Conservation (phyloP, 2,888 invertebrate species). For the Eupithecia vulgata region DNA sequence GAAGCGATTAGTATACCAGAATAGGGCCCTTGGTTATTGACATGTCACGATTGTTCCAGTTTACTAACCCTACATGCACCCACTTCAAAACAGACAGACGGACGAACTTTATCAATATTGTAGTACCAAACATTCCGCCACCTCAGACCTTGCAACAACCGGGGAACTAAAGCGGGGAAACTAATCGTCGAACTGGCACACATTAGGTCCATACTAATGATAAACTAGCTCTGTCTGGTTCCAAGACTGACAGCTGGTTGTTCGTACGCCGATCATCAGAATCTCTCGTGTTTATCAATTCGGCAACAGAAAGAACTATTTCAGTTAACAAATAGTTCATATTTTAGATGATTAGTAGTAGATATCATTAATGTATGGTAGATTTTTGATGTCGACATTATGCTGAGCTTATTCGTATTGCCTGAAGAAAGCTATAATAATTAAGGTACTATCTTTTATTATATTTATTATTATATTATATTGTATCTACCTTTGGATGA, state of each 20-base stretch:
- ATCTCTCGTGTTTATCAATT: too few relatives aligned
- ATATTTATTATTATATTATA: too few relatives aligned
- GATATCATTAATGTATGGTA: too few relatives aligned
- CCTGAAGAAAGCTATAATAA: too few relatives aligned
- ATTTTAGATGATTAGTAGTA: too few relatives aligned
- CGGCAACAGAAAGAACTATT: too few relatives aligned
- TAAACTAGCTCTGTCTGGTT: not conserved
- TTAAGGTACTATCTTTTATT: too few relatives aligned
- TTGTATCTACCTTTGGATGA: too few relatives aligned
- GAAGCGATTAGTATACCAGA: not conserved
- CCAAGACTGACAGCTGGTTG: not conserved
- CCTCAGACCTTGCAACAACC: not conserved
- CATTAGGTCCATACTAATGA: not conserved
- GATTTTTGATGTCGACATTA: too few relatives aligned
- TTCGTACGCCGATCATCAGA: too few relatives aligned
- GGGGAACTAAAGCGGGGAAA: not conserved
- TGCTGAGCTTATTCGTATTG: too few relatives aligned
- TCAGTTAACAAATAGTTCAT: too few relatives aligned
- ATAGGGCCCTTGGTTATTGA: not conserved
- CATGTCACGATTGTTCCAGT: not conserved
- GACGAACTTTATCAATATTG: conserved; percentile 2
- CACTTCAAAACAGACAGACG: not conserved
- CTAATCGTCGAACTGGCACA: not conserved
- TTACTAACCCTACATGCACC: not conserved
- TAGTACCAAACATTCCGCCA: not conserved